phyloP scores from a whole-genome alignment of 2,888 invertebrate species.

The Drepanosiphum platanoidis region DNA sequence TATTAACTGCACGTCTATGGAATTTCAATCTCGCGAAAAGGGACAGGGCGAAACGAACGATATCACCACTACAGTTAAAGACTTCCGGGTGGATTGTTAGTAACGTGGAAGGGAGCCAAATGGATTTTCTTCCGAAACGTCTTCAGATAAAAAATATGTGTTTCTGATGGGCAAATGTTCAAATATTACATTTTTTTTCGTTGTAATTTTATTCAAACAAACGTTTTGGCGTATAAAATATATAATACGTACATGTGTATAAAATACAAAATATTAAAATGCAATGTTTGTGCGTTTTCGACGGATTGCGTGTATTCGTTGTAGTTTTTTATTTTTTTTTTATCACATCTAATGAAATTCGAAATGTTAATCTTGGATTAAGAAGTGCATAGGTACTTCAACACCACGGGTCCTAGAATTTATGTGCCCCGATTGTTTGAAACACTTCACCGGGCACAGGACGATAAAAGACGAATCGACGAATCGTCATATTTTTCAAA shows the following conservation, averaged over 20 bases:
- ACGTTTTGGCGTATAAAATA: background rate
- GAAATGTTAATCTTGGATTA: background rate
- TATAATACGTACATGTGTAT: background rate
- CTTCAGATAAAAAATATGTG: background rate
- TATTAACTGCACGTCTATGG: background rate
- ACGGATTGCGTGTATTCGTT: background rate
- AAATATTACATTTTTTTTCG: background rate
- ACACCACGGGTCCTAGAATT: background rate
- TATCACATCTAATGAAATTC: no score
- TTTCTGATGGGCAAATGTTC: constrained; percentile 13
- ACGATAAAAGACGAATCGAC: background rate
- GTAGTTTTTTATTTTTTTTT: background rate
- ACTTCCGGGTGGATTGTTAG: constrained; percentile 32
- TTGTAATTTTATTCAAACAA: background rate
- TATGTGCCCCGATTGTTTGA: background rate
- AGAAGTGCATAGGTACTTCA: background rate
- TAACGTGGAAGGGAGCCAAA: constrained; percentile 35
- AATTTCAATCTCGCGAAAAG: background rate
- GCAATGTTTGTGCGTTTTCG: no score
- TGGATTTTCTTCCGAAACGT: constrained; percentile 10
- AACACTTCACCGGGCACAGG: background rate
- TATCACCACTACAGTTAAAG: background rate
- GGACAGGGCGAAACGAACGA: background rate
- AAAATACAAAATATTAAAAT: no score
- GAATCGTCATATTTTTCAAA: background rate